These are phyloP conservation scores for Leptarthrus brevirostris DNA, from an alignment of 2,888 invertebrate genomes.

Conservation along the genomic window DNA sequence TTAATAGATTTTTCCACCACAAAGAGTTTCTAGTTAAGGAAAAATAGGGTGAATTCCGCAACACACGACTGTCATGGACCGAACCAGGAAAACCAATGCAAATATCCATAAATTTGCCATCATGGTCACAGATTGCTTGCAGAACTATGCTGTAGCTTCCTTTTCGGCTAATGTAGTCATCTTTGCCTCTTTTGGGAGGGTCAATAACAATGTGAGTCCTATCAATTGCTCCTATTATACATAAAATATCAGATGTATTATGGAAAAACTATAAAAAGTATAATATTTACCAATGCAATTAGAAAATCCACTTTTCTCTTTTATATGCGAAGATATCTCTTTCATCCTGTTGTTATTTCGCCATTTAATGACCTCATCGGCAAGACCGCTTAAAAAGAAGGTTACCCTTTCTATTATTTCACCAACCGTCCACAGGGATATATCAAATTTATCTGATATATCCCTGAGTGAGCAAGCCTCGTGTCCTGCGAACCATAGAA, in stretches of 20 bases:
- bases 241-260: too few relatives aligned
- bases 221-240: background rate
- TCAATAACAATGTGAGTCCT: background rate
- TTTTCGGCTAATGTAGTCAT: background rate
- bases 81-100: slow-evolving; percentile 52
- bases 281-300: too few relatives aligned
- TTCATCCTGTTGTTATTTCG: too few relatives aligned
- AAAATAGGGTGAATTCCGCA: background rate
- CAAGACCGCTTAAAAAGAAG: too few relatives aligned
- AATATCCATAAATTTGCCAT: slow-evolving; percentile 49
- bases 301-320: too few relatives aligned
- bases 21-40: too few relatives aligned
- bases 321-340: too few relatives aligned
- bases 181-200: background rate
- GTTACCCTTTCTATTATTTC: too few relatives aligned
- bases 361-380: too few relatives aligned
- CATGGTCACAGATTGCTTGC: slow-evolving; percentile 50
- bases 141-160: background rate
- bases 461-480: background rate
- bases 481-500: background rate
- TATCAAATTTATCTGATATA: background rate
- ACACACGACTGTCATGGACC: slow-evolving; percentile 49
- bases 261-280: too few relatives aligned
- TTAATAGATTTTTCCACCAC: too few relatives aligned
- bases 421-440: background rate